A percentile compares a stretch with the other conserved stretches of the same genome.
Evolutionary conservation across 2,888 invertebrate genomes (phyloP).

Genomic region (Trichogramma dendrolimi): DNA sequence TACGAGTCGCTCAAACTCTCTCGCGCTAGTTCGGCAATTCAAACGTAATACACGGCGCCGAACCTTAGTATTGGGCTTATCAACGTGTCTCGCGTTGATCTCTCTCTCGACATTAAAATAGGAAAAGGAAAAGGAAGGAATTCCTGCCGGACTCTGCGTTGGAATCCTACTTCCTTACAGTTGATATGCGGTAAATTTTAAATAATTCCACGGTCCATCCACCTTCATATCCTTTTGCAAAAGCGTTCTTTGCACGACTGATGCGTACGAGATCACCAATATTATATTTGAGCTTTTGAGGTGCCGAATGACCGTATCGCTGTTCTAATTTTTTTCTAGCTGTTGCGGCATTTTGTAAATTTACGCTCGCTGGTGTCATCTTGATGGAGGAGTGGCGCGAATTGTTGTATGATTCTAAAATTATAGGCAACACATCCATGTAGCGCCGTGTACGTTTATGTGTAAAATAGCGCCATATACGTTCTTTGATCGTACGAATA

Average conservation of each 20-base stretch:
- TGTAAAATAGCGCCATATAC: conserved; percentile 29
- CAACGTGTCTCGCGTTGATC: no score
- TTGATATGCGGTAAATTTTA: conserved; percentile 1
- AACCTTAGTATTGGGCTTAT: no score
- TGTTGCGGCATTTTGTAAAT: conserved; percentile 13
- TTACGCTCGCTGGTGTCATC: conserved; percentile 11
- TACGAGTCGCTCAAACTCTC: no score
- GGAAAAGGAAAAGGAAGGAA: no score
- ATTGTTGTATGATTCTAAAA: conserved; percentile 36
- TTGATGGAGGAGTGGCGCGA: conserved; percentile 12
- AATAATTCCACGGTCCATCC: conserved; percentile 7
- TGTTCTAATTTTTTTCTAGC: background rate
- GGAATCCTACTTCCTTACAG: no score
- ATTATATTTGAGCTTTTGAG: conserved; percentile 8
- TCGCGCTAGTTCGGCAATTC: no score
- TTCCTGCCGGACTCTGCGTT: no score
- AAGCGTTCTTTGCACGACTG: background rate
- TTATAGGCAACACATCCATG: conserved; percentile 32
- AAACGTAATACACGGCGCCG: no score
- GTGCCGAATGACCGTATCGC: background rate
- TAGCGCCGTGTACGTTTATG: background rate
- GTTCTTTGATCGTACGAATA: conserved; percentile 7
- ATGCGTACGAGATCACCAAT: background rate
- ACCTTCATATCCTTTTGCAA: conserved; percentile 6
- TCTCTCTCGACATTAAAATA: no score